Evolutionary conservation across 1,140 invertebrate genomes (phyloP), one percentile per base, ranked within the genome.

Genomic region (Pseudobourletiella spinata): DNA sequence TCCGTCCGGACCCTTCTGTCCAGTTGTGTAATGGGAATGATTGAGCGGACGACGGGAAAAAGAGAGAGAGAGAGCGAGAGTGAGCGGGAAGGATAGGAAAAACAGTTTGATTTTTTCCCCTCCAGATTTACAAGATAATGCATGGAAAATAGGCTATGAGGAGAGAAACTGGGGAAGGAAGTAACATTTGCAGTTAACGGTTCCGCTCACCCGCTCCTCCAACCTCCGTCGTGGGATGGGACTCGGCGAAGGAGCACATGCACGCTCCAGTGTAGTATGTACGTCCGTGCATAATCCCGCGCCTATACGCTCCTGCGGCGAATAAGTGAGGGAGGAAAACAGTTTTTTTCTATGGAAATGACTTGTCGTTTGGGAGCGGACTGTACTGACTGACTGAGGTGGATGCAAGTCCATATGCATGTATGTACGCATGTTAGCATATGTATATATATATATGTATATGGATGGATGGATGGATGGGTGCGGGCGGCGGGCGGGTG

Each of bases 121-220:
- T n/a, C n/a, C n/a, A 39, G 32, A 48, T 14, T 18, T 48, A 48
- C 44, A 48, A 48, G 44, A 48, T 48, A 48, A 48, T 48, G 44
- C 20, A 48, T 48, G 44, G 6, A 48, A 48, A 48, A 48, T 48
- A 48, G 44, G 44, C 18, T 48, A 18, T 11, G 44, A 18, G 44
- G 20, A 6, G 22, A 6, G 44, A 6, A 6, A 48, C 14, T 6
- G 18, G 26, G 16, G 58, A 35, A 50, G 32, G 30, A 35, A 30
- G 61, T 61, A 67, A 67, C 65, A 67, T 67, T 67, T 67, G 65
- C 30, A 59, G 59, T 57, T 63, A 67, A 67, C 61, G 57, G 65
- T 67, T 67, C 64, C 64, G 56, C 51, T 26, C 8, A 11, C 8
- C n/a, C 32, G n/a, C n/a, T n/a, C n/a, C n/a, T n/a, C n/a, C n/a